phyloP scores from a whole-genome alignment of 2,113 vertebrate genomes.

The Notothenia coriiceps region DNA sequence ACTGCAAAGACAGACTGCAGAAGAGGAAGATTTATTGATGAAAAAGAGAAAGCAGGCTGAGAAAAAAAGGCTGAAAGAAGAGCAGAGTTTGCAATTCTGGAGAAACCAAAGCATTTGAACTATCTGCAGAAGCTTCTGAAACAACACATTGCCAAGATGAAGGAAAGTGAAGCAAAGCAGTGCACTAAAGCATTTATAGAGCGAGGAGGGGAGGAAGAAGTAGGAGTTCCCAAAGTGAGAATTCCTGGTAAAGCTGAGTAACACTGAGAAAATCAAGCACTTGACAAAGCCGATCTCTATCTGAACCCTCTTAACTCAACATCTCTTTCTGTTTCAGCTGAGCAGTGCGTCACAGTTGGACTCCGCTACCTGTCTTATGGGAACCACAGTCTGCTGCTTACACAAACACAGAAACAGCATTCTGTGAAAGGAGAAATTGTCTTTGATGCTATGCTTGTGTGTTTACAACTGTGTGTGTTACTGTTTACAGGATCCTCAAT shows the following conservation, averaged over 20 bases:
- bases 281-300: conserved; percentile 20
- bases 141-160: conserved; percentile 46
- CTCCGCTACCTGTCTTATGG: background rate
- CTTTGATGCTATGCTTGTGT: background rate
- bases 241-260: conserved; percentile 43
- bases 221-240: conserved; percentile 32
- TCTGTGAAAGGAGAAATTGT: background rate
- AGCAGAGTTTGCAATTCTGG: conserved; percentile 46
- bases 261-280: conserved; percentile 43
- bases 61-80: conserved; percentile 2
- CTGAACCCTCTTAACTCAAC: conserved; percentile 33
- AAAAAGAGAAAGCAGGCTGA: background rate
- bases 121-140: conserved; percentile 45
- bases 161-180: conserved; percentile 43
- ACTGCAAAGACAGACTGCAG: conserved; percentile 10
- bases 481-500: too few relatives aligned
- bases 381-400: conserved; percentile 18
- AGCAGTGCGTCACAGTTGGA: conserved; percentile 29
- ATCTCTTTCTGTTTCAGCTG: conserved; percentile 23
- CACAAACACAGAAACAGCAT: conserved; percentile 7
- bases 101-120: conserved; percentile 3
- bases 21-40: conserved; percentile 18
- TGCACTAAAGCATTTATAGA: conserved; percentile 34
- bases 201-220: conserved; percentile 10
- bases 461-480: too few relatives aligned